phyloP scores from a whole-genome alignment of 2,797 vertebrate genomes.

The Gorsachius magnificus region DNA sequence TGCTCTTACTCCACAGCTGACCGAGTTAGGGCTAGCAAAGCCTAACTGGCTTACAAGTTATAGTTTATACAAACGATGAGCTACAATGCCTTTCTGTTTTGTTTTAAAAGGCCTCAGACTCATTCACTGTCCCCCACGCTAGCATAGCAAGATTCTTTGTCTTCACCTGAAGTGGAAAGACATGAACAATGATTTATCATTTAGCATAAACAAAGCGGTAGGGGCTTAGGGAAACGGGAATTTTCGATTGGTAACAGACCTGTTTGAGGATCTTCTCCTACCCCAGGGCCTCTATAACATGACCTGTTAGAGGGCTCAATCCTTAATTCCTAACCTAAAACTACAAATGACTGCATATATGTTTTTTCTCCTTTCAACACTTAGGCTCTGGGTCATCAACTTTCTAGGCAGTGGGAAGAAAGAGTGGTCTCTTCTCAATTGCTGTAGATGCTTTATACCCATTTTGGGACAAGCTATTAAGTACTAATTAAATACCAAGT shows the following conservation, averaged over 20 bases:
- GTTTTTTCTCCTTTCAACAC: neutral
- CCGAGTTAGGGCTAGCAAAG: neutral
- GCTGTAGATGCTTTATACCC: neutral
- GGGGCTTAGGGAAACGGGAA: neutral
- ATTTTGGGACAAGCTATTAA: neutral
- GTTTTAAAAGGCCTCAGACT: neutral
- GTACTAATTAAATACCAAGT: neutral
- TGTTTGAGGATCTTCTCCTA: neutral
- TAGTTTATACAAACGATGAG: neutral
- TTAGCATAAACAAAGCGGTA: neutral
- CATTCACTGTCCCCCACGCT: neutral
- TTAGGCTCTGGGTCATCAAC: neutral
- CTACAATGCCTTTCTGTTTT: neutral
- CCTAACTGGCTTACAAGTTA: neutral
- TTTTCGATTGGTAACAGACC: neutral
- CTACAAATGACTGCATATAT: neutral
- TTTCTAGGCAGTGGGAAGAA: neutral
- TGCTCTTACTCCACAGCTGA: neutral
- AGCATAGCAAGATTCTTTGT: neutral
- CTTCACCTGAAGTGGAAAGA: neutral
- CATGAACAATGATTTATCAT: neutral
- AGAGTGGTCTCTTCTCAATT: neutral
- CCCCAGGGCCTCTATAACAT: neutral
- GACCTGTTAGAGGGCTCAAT: neutral
- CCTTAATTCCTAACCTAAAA: neutral